Conservation (phyloP, 2,113 vertebrate genomes). For the Axis porcinus region DNA sequence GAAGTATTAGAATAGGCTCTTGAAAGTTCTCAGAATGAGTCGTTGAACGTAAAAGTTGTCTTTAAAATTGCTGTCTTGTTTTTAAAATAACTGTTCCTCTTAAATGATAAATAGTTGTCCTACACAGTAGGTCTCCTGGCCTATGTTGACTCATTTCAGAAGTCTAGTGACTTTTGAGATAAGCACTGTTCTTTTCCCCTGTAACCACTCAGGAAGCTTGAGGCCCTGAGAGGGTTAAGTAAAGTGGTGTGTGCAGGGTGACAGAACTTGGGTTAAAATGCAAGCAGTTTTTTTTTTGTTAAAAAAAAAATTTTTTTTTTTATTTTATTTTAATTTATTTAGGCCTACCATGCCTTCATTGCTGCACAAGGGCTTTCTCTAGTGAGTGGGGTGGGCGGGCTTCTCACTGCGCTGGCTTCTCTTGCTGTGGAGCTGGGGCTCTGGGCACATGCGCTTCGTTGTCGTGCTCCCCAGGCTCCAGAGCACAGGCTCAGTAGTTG, state of each 20-base stretch:
- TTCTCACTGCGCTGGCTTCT: neutral
- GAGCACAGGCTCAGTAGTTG: neutral
- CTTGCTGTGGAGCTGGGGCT: neutral
- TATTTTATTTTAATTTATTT: neutral
- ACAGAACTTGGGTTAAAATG: neutral
- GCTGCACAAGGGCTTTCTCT: neutral
- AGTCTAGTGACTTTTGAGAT: neutral
- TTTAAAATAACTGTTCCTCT: neutral
- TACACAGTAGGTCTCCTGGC: neutral
- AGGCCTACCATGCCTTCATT: accelerated
- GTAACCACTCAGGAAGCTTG: neutral
- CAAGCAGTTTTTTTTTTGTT: neutral
- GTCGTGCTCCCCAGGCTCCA: neutral
- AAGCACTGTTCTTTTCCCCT: neutral
- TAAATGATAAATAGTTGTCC: too few species aligned
- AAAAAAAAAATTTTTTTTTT: neutral
- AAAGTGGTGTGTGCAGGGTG: neutral
- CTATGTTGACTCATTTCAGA: neutral
- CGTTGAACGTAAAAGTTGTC: neutral
- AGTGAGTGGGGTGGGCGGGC: neutral
- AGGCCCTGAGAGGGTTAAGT: neutral
- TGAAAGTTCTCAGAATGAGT: neutral
- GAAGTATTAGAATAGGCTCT: neutral
- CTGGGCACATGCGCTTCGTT: accelerated
- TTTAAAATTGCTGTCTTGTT: neutral